Evolutionary conservation across 2,888 invertebrate species (phyloP), one percentile per base, ranked within the genome.

Genomic region (Aleiodes testaceus): DNA sequence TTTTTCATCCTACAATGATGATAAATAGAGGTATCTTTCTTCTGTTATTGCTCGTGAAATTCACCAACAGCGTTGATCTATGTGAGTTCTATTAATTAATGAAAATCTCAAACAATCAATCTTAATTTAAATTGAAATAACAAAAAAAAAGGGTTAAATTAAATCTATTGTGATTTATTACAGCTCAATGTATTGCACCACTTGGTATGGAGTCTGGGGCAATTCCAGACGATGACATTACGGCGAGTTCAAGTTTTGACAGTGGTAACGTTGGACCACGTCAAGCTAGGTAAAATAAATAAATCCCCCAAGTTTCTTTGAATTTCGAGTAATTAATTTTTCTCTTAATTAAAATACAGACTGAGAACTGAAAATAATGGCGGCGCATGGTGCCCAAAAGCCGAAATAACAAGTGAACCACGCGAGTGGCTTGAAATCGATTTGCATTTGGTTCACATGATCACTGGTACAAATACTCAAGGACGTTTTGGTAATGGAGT

Each of bases 341-440:
- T 45, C 64, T 50, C 72, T 72, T 73, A 71, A 75, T 69, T 71
- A 80, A 79, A 59, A 82, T 80, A 6, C 88, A 93, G 93, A 81
- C 88, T 93, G 72, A 90, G 91, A 72, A 89, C 89, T 67, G 93
- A 93, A 82, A 88, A 88, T 76, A 89, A 90, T 74, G 92, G 93
- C 9, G 93, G 93, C 47, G 93, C 93, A 1, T 93, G 93, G 93
- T 93, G 93, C 84, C 93, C 93, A n/a, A 90, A 90, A 80, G 88
- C 88, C 72, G 89, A 89, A 81, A 89, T 92, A 78, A 89, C 89
- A 61, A 87, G 88, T 63, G 89, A 90, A 75, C 88, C 89, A 2
- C 87, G 87, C 64, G 90, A 90, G 78, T 90, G 89, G 89, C 80
- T 90, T 72, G 89, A 93, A 88, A 89, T 91, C 77, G 90, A 92